phyloP scores from a whole-genome alignment of 2,797 vertebrate genomes.

The Brachyrhaphis roseni region DNA sequence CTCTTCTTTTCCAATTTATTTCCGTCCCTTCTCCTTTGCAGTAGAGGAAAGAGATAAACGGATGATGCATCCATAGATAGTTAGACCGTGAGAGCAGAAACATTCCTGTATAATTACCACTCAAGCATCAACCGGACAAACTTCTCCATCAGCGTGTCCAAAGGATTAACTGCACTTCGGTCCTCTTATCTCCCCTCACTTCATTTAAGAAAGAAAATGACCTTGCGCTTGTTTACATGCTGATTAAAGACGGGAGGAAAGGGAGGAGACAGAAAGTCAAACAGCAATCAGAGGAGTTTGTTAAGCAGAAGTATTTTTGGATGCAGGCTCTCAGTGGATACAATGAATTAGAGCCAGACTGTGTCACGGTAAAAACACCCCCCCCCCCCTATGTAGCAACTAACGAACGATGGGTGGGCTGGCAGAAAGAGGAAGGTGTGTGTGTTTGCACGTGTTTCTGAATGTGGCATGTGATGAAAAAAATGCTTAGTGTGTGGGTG shows the following conservation, averaged over 20 bases:
- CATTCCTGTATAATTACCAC: constrained; percentile 76
- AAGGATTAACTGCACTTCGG: constrained; percentile 80
- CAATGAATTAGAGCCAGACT: constrained; percentile 40
- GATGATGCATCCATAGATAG: constrained; percentile 68
- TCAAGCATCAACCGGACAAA: constrained; percentile 73
- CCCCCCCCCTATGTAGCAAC: constrained; percentile 47
- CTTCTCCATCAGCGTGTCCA: constrained; percentile 81
- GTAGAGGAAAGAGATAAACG: constrained; percentile 43
- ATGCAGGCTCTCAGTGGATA: constrained; percentile 54
- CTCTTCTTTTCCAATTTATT: background rate
- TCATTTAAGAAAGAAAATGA: constrained; percentile 79
- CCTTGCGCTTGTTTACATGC: constrained; percentile 82
- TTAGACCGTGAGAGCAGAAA: constrained; percentile 43
- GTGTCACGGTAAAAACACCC: constrained; percentile 54
- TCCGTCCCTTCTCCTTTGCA: background rate
- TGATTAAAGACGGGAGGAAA: constrained; percentile 76
- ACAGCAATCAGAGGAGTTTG: constrained; percentile 76
- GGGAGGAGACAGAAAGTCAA: constrained; percentile 75
- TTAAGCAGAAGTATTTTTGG: constrained; percentile 66
- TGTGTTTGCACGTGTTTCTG: constrained; percentile 42
- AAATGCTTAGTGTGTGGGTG: constrained; percentile 70
- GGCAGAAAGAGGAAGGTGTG: constrained; percentile 40
- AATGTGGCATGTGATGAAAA: constrained; percentile 65
- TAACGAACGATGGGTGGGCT: constrained; percentile 69
- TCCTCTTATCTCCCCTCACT: constrained; percentile 74